Evolutionary conservation across 2,113 vertebrate species (phyloP), one percentile per base, ranked within the genome.

Genomic region (Sterrhoptilus dennistouni): DNA sequence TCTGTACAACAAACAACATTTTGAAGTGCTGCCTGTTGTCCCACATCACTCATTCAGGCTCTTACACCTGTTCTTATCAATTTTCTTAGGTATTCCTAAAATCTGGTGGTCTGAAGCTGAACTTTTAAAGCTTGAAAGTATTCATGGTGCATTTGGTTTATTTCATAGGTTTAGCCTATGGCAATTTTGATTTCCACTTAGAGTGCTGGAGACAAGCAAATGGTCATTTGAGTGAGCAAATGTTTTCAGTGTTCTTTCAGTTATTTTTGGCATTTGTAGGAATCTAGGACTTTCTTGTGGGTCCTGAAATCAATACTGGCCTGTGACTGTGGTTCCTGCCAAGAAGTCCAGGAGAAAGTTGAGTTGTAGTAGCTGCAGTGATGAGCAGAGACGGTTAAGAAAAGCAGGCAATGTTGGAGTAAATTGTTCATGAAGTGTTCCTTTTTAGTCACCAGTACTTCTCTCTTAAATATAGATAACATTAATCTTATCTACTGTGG

Each of bases 371-470:
- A 71, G 49, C 52, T 91, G 44, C 38, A 47, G 28, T 29, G 38
- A 12, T 25, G 31, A 79, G 47, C n/a, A 75, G 70, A 77, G 33
- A 29, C 57, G 69, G 22, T 5, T 25, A 28, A 60, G 75, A 84
- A 65, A 78, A 74, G 49, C 33, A 50, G 50, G 12, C 28, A 71
- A 4, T 38, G 18, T 47, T 83, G 68, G 63, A 59, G 35, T 25
- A 33, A 71, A 47, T 65, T 0, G 1, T 36, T 83, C 15, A 4
- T 17, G 9, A 61, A 65, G 45, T 1, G 1, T 53, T 53, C 12
- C 7, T 66, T 91, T 89, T 59, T 14, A 66, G 22, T 59, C 33
- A n/a, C 5, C 7, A 29, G 11, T 63, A 18, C 15, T 63, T 69
- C 15, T 47, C 28, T 90, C 50, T 60, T 81, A 27, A 35, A 82